A percentile compares a stretch with the other conserved stretches of the same genome.
Evolutionary conservation across 2,888 invertebrate species (phyloP).

Genomic region (Xestia sexstrigata): DNA sequence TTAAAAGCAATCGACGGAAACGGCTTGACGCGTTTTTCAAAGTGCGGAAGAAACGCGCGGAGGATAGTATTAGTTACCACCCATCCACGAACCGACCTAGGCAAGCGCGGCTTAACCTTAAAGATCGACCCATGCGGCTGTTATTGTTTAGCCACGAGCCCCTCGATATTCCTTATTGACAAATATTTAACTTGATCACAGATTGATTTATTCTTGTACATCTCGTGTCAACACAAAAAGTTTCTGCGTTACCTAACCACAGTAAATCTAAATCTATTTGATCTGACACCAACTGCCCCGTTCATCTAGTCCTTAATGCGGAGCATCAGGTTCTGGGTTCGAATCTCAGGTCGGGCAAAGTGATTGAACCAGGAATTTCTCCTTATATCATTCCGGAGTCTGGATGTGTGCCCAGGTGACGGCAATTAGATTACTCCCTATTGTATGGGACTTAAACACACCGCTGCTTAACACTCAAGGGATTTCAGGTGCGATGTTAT

Average conservation of each 20-base stretch:
- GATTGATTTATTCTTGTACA: background rate
- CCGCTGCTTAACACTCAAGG: background rate
- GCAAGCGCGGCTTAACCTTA: background rate
- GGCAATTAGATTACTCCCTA: background rate
- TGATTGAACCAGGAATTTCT: background rate
- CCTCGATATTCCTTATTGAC: background rate
- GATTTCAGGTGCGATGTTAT: background rate
- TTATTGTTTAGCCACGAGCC: background rate
- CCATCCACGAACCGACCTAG: background rate
- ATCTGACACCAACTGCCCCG: background rate
- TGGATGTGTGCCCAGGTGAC: background rate
- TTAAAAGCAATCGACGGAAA: no score
- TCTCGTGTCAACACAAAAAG: background rate
- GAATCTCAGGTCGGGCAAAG: background rate
- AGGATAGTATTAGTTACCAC: background rate
- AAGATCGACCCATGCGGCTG: background rate
- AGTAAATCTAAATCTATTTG: background rate
- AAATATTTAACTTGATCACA: background rate
- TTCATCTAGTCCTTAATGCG: no score
- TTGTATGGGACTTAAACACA: no score
- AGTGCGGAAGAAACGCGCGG: background rate
- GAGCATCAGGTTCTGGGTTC: no score
- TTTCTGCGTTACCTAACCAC: background rate
- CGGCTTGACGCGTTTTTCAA: no score
- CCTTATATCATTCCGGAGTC: background rate